Base-by-base conservation (phyloP, 2,113 vertebrate species). In the Oenanthe melanoleuca region DNA sequence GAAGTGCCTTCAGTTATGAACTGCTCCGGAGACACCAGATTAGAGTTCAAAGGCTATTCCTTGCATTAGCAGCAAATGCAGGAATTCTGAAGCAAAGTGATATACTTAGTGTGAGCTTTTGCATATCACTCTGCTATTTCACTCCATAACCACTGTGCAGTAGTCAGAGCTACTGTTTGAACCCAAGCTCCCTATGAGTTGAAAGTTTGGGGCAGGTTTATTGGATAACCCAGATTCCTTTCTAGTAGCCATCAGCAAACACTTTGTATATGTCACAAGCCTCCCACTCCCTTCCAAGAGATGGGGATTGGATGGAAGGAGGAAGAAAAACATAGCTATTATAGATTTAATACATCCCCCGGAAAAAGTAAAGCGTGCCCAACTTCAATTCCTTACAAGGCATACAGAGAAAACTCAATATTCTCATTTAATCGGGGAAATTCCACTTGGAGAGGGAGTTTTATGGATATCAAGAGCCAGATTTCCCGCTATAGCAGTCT, bases 41-140 rank as follows among this genome's bases (percentile, higher is more conserved):
- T 94, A 96, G 95, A 95, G 93, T 96, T 97, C 94, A 96, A 95
- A 96, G 95, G 86, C 93, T 95, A 55, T 25, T 96, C 80, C 93
- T 84, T 92, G 82, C 90, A 74, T 92, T 92, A 94, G 80, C 82
- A 86, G 93, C 80, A 95, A 96, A 95, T 65, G 80, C 72, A 93
- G 93, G 95, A 94, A 96, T 96, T 93, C 88, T 95, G 75, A 92
- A 88, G 77, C 82, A 75, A 90, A 93, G 90, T 88, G 90, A 86
- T 92, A 72, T 74, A 88, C 90, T 78, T 42, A 11, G 69, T 86
- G 93, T 75, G 88, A 94, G 75, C 71, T 93, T 90, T 84, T 79
- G 77, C 80, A 25, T 88, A 88, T 88, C 94, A 50, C 93, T 90
- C 86, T 49, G 86, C 91, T 92, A 40, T 95, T 96, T 91, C 5